Conservation (phyloP, 64 coral and sea anemone species). For the Dendrophyllia cribrosa region DNA sequence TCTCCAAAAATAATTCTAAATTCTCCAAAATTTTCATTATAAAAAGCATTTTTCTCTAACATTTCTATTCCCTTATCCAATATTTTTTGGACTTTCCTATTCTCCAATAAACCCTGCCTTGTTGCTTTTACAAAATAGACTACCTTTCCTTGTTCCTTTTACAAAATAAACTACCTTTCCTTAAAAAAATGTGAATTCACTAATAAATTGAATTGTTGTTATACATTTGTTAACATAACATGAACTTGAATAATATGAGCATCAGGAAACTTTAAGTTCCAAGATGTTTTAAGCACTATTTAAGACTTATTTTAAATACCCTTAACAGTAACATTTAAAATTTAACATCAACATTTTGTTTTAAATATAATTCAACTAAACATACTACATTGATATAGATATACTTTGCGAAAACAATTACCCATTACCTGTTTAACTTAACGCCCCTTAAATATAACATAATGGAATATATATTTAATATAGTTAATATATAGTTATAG, state of each 20-base stretch:
- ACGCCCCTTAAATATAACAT: too few relatives aligned
- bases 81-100: neutral
- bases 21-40: neutral
- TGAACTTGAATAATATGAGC: neutral
- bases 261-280: neutral
- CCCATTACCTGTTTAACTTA: too few relatives aligned
- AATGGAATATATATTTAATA: too few relatives aligned
- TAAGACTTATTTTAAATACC: neutral
- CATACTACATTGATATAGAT: too few relatives aligned
- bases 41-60: neutral
- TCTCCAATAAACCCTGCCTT: neutral
- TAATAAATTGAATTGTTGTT: neutral
- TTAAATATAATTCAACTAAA: too few relatives aligned
- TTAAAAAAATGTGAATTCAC: neutral
- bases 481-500: too few relatives aligned
- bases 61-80: neutral
- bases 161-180: neutral
- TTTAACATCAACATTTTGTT: neutral
- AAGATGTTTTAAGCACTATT: neutral
- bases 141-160: neutral
- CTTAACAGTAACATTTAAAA: neutral
- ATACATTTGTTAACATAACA: neutral
- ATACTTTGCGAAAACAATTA: too few relatives aligned
- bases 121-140: neutral
- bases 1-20: conserved; percentile 5